Evolutionary conservation across 2,797 vertebrate species (phyloP), one percentile per base, ranked within the genome.

Genomic region (Lateolabrax maculatus): DNA sequence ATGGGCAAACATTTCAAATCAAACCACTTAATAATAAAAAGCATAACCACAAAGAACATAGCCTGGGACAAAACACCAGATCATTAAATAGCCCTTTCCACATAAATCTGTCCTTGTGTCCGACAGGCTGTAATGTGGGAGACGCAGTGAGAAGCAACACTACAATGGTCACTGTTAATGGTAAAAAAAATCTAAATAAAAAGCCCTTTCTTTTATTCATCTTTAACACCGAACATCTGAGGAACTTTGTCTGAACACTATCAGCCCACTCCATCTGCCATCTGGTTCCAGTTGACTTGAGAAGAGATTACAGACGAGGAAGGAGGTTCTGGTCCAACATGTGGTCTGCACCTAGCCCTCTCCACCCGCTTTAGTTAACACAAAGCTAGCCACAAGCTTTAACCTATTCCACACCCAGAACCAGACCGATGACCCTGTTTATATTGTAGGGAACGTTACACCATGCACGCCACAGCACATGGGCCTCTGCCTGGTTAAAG

Each of bases 251-350:
- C 83, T 77, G 67, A 44, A 60, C 70, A 48, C 60, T 75, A 79
- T 90, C 84, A 74, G 9, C 63, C 55, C 64, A 13, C 72, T 69
- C 49, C 13, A 73, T 72, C 80, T 61, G 58, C 58, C 90, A 91
- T 90, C 91, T 90, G 89, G 72, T 84, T 90, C 68, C 56, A 81
- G 68, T 90, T 84, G 49, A 58, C 70, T 46, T 53, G 48, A 43
- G 44, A 78, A 12, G 65, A 75, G 66, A 86, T 79, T 66, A 66
- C 61, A 84, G 62, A 70, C 15, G 16, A 71, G 56, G 80, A 75
- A 58, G 77, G 60, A 73, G 25, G 67, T 68, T 88, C 65, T 75
- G 75, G 58, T 82, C 86, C 83, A 87, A 88, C 89, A 90, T 88
- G 86, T 91, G 92, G 77, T 85, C 78, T 83, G 76, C 81, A 86